Conservation (phyloP, 2,888 invertebrate genomes). For the Mechanitis mazaeus region DNA sequence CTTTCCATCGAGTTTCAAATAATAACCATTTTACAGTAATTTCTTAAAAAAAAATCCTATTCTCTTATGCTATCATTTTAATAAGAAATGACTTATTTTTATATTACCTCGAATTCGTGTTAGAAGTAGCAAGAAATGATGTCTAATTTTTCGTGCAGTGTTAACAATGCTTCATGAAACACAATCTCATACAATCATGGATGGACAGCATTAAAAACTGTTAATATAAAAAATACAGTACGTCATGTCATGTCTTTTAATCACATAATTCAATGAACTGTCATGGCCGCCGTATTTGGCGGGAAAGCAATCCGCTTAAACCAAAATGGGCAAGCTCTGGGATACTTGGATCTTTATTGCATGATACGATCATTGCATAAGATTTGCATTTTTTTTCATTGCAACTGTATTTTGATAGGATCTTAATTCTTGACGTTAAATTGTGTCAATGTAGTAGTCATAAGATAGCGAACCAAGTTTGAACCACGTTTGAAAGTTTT, state of each 20-base stretch:
- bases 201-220: slow-evolving; percentile 52
- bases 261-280: slow-evolving; percentile 72
- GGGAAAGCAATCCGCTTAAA: slow-evolving; percentile 73
- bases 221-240: slow-evolving; percentile 47
- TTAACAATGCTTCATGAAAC: too few species aligned
- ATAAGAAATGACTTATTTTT: too few species aligned
- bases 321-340: slow-evolving; percentile 61
- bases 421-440: slow-evolving; percentile 15
- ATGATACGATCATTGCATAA: slow-evolving; percentile 48
- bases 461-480: neutral
- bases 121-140: too few species aligned
- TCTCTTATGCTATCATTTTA: too few species aligned
- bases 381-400: slow-evolving; percentile 37
- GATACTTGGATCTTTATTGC: slow-evolving; percentile 69
- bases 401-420: slow-evolving; percentile 18
- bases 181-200: slow-evolving; percentile 50
- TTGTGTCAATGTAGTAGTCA: slow-evolving; percentile 3
- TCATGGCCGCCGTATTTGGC: slow-evolving; percentile 71
- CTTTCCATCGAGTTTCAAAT: too few species aligned
- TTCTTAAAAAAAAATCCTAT: too few species aligned
- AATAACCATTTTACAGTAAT: too few species aligned
- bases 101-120: too few species aligned
- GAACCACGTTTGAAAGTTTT: too few species aligned
- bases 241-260: slow-evolving; percentile 61
- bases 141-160: too few species aligned